Conservation (phyloP, 2,113 vertebrate genomes). For the Anolis sagrei region DNA sequence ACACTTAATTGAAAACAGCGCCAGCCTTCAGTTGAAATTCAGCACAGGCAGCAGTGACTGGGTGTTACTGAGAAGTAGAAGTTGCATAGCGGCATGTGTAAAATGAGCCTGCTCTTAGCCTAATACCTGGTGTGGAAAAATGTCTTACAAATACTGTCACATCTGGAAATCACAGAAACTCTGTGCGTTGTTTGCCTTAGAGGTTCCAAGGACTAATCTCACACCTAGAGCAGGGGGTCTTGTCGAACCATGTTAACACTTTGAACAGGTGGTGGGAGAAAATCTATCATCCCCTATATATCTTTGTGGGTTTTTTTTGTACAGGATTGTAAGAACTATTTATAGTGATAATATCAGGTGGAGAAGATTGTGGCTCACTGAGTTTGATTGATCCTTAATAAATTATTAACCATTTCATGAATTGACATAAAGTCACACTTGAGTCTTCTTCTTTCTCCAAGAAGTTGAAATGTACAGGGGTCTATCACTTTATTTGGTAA, state of each 20-base stretch:
- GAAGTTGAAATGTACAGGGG: not conserved
- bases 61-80: not conserved
- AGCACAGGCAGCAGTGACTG: not conserved
- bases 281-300: no score
- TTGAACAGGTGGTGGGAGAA: not conserved
- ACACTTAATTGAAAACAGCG: slow-evolving; percentile 13
- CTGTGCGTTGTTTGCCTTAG: not conserved
- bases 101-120: slow-evolving; percentile 11
- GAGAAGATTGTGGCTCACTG: not conserved
- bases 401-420: not conserved
- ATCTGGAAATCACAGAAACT: not conserved
- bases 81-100: slow-evolving; percentile 13
- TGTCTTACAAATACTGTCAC: slow-evolving; percentile 5
- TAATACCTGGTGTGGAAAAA: slow-evolving; percentile 15
- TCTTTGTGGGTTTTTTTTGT: no score
- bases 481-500: not conserved
- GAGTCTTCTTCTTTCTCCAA: not conserved
- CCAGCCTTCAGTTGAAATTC: not conserved
- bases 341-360: not conserved
- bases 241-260: not conserved
- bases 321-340: no score
- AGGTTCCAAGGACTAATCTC: not conserved
- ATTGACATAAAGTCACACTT: not conserved
- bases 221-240: not conserved
- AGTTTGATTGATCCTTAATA: not conserved